A percentile compares a stretch with the other conserved stretches of the same genome.
phyloP scores from a whole-genome alignment of 1,140 invertebrate species.

The Calephelis virginiensis region DNA sequence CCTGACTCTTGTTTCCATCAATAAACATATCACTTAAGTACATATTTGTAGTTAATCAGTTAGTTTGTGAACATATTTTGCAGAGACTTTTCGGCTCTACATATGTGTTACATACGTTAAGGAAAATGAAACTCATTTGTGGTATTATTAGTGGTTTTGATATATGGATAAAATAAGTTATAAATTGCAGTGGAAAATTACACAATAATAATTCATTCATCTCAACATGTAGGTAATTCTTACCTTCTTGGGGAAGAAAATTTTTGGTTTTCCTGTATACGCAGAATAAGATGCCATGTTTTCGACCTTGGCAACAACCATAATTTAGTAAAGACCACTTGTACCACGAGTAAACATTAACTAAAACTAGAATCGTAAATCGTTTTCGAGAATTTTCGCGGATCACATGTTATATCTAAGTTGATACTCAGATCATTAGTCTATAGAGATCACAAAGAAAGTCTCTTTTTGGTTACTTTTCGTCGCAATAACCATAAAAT shows the following conservation, averaged over 20 bases:
- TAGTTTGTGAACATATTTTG: no score
- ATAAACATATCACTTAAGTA: no score
- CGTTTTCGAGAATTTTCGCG: conserved; percentile 66
- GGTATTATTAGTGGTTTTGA: no score
- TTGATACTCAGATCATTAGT: conserved; percentile 35
- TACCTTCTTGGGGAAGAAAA: conserved; percentile 77
- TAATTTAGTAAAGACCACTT: conserved; percentile 66
- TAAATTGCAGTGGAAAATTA: no score
- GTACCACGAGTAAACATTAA: conserved; percentile 54
- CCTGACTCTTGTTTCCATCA: no score
- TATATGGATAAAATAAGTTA: no score
- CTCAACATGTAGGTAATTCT: conserved; percentile 27
- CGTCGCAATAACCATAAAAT: conserved; percentile 68
- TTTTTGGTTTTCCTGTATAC: conserved; percentile 75
- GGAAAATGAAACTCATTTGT: conserved; percentile 13
- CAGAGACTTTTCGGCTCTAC: no score
- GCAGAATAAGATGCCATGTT: conserved; percentile 75
- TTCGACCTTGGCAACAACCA: conserved; percentile 74
- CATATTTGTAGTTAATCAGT: no score
- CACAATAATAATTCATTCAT: not conserved
- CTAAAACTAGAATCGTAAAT: conserved; percentile 40
- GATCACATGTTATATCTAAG: conserved; percentile 51
- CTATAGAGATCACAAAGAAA: conserved; percentile 55
- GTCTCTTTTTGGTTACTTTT: conserved; percentile 64
- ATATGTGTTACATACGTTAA: conserved; percentile 5